phyloP scores from a whole-genome alignment of 2,888 invertebrate genomes.

The Heliconius ethilla region DNA sequence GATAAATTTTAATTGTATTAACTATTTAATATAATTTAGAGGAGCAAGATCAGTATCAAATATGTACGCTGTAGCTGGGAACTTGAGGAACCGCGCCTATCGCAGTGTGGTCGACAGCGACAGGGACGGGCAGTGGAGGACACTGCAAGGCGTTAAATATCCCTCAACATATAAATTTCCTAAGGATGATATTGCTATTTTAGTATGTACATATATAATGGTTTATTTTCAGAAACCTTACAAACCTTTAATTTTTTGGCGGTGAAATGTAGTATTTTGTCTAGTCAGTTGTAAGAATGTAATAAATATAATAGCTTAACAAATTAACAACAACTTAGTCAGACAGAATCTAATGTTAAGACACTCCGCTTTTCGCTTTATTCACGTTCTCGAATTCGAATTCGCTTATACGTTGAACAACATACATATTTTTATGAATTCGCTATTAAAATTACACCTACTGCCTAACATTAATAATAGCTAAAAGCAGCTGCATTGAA shows the following conservation, averaged over 20 bases:
- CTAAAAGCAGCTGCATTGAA: neutral
- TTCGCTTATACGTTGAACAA: neutral
- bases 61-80: conserved; percentile 59
- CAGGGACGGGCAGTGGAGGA: conserved; percentile 59
- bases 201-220: conserved; percentile 52
- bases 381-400: neutral
- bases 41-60: conserved; percentile 30
- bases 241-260: neutral
- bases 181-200: conserved; percentile 56
- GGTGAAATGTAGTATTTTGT: neutral
- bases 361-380: neutral
- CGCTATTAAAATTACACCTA: neutral
- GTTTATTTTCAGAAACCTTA: neutral
- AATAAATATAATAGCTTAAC: neutral
- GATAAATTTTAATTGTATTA: neutral
- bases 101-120: conserved; percentile 42
- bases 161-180: conserved; percentile 58
- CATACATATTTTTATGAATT: neutral
- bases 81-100: conserved; percentile 49
- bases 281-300: neutral
- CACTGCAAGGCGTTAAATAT: conserved; percentile 47
- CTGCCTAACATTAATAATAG: neutral
- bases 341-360: neutral
- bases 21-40: conserved; percentile 18
- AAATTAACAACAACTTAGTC: neutral